Base-by-base conservation (phyloP, 2,888 invertebrate species). In the Muscina levida region DNA sequence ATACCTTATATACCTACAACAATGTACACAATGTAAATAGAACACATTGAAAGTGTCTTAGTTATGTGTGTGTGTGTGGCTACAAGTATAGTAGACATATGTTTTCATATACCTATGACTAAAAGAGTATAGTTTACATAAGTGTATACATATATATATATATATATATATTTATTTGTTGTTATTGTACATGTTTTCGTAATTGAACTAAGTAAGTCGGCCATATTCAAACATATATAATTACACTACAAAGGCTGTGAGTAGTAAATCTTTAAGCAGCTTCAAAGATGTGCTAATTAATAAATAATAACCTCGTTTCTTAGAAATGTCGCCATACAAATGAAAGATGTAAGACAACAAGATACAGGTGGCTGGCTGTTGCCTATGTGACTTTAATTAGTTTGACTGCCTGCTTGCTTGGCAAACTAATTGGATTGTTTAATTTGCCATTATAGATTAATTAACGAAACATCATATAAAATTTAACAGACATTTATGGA, bases 161-260 rank as follows among this genome's bases (percentile, higher is more conserved):
- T 46, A 17, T 46, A 17, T 46, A 4, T 4, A 17, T n/a, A 46
- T 42, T 42, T 4, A 10, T 37, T 37, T 11, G 46, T 42, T 42
- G 42, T 42, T 11, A 2, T 42, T 42, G 42, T n/a, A n/a, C n/a
- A n/a, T 42, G 46, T 46, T 15, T 46, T 46, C 17, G 46, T 46
- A 46, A 46, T 46, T 46, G 4, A 46, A 46, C 46, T 46, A 46
- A 46, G 46, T n/a, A n/a, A 13, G 46, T n/a, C n/a, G n/a, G n/a
- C n/a, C n/a, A n/a, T n/a, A n/a, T n/a, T n/a, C n/a, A 46, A 15
- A 46, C 46, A 46, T 46, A 46, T n/a, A 46, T 46, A 46, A 46
- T n/a, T 46, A n/a, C n/a, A n/a, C n/a, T n/a, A 37, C 37, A 37
- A 6, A 10, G 37, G 2, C 42, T 13, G 46, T 6, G 15, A 46